Evolutionary conservation across 1,140 invertebrate species (phyloP).

Genomic region (Oppia nitens): DNA sequence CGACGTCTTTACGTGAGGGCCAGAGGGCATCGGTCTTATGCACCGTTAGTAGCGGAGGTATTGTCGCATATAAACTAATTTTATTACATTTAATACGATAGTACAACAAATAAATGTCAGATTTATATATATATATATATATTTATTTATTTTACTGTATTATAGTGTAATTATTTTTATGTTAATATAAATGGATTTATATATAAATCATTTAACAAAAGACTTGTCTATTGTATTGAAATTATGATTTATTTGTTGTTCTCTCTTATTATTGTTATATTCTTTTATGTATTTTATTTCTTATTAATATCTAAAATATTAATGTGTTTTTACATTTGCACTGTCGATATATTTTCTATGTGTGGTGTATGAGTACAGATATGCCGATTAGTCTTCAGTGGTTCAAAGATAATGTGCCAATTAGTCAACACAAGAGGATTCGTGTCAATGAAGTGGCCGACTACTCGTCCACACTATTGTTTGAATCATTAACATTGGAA

Average conservation of each 20-base stretch:
- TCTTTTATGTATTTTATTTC: too few species aligned
- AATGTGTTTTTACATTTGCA: neutral
- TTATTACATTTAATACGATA: too few species aligned
- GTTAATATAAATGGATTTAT: too few species aligned
- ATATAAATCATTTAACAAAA: too few species aligned
- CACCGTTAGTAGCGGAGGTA: constrained; percentile 57
- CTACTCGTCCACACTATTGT: constrained; percentile 21
- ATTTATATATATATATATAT: too few species aligned
- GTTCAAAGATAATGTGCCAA: constrained; percentile 52
- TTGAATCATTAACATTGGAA: constrained; percentile 20
- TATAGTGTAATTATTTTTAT: too few species aligned
- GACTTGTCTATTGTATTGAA: too few species aligned
- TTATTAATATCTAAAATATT: neutral
- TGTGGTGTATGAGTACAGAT: constrained; percentile 11
- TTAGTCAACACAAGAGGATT: constrained; percentile 24
- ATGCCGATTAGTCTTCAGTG: constrained; percentile 54
- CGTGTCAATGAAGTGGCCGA: constrained; percentile 18
- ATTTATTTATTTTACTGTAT: neutral
- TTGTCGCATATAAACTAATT: too few species aligned
- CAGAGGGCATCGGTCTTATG: constrained; percentile 66
- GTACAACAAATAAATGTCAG: too few species aligned
- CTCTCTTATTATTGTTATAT: too few species aligned
- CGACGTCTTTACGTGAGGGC: constrained; percentile 57
- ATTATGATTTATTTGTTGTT: too few species aligned
- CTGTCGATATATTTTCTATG: too few species aligned